phyloP scores from a whole-genome alignment of 2,888 invertebrate genomes.

The Baccha elongata region DNA sequence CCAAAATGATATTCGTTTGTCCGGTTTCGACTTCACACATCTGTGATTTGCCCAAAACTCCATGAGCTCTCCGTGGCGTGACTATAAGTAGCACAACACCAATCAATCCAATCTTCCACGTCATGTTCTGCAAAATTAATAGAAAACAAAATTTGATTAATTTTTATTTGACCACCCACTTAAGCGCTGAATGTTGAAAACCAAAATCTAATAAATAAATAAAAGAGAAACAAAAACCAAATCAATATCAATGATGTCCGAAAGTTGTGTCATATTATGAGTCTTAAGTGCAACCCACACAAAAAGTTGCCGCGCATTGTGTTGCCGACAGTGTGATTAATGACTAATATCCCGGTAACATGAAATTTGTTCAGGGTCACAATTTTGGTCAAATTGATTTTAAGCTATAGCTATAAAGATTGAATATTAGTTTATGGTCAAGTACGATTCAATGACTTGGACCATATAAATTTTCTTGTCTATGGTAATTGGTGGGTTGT shows the following conservation, averaged over 20 bases:
- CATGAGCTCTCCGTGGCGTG: constrained; percentile 75
- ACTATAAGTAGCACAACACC: constrained; percentile 75
- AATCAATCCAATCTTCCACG: constrained; percentile 61
- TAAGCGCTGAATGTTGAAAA: constrained; percentile 16
- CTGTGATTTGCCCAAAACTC: constrained; percentile 81
- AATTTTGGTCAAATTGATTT: constrained; percentile 27
- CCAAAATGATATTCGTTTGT: constrained; percentile 93
- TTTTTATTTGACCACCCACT: constrained; percentile 53
- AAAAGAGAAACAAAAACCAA: constrained; percentile 27
- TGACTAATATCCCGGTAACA: constrained; percentile 37
- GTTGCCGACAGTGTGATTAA: constrained; percentile 51
- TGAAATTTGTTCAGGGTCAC: constrained; percentile 50
- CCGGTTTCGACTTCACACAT: constrained; percentile 93
- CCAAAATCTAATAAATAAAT: constrained; percentile 1
- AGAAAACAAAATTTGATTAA: constrained; percentile 24
- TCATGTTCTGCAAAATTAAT: constrained; percentile 63
- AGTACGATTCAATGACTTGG: constrained; percentile 7
- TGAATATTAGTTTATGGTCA: constrained; percentile 12
- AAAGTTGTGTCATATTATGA: constrained; percentile 41
- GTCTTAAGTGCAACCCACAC: constrained; percentile 47
- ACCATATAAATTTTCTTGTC: constrained; percentile 9
- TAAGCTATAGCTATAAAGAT: constrained; percentile 20
- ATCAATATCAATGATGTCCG: constrained; percentile 36
- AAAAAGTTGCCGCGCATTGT: background rate
- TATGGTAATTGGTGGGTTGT: constrained; percentile 21